A percentile compares a stretch with the other conserved stretches of the same genome.
phyloP scores from a whole-genome alignment of 2,888 invertebrate species.

The Dicycla oo region DNA sequence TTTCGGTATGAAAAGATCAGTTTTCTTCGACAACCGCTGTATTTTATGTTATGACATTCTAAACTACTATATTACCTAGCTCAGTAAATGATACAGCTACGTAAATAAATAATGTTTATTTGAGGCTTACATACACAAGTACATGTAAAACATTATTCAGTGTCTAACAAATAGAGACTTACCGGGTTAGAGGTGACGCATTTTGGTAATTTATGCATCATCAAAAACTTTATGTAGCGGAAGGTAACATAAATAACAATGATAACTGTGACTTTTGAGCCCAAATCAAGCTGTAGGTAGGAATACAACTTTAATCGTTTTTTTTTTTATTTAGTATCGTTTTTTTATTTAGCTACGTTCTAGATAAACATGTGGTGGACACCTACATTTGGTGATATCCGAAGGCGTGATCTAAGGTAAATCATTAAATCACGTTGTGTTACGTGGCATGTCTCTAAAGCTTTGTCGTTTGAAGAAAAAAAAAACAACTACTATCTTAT shows the following conservation, averaged over 20 bases:
- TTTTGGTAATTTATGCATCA: conserved; percentile 47
- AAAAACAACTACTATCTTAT: no score
- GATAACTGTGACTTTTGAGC: not conserved
- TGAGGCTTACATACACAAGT: conserved; percentile 43
- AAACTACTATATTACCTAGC: conserved; percentile 44
- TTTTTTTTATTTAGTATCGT: not conserved
- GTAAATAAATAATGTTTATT: conserved; percentile 40
- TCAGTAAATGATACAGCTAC: conserved; percentile 44
- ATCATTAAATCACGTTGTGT: not conserved
- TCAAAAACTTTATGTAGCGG: conserved; percentile 21
- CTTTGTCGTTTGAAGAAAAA: no score
- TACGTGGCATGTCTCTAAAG: no score
- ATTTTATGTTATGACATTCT: conserved; percentile 52
- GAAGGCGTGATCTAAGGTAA: not conserved
- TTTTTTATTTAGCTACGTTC: not conserved
- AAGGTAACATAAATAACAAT: conserved; percentile 13
- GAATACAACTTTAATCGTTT: not conserved
- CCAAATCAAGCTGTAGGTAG: not conserved
- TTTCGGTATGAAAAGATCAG: conserved; percentile 80
- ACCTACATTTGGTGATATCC: conserved; percentile 13
- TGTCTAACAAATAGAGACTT: conserved; percentile 40
- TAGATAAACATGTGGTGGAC: not conserved
- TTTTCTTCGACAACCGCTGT: conserved; percentile 54
- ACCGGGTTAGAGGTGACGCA: conserved; percentile 30
- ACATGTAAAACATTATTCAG: conserved; percentile 37